phyloP scores from a whole-genome alignment of 2,113 vertebrate genomes.

The Gavialis gangeticus region DNA sequence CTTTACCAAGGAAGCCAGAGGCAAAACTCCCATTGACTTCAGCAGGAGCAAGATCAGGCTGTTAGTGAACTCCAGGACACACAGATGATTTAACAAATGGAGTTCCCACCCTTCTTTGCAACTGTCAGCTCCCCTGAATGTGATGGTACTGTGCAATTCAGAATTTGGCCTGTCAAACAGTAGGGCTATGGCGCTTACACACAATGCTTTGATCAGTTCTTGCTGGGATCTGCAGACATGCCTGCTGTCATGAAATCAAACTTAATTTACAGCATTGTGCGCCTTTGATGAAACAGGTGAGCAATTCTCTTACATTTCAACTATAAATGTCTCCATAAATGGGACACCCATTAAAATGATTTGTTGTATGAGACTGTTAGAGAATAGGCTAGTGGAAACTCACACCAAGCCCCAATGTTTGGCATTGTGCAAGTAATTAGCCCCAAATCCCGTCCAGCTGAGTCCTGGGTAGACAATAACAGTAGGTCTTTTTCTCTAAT shows the following conservation, averaged over 20 bases:
- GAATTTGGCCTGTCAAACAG: neutral
- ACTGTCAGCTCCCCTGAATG: neutral
- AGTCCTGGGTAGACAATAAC: slow-evolving; percentile 37
- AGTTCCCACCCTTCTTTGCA: slow-evolving; percentile 18
- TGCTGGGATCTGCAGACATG: neutral
- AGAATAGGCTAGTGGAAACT: slow-evolving; percentile 55
- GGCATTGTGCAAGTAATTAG: slow-evolving; percentile 68
- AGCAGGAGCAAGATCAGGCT: neutral
- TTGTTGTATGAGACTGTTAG: slow-evolving; percentile 65
- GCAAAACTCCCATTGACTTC: slow-evolving; percentile 19
- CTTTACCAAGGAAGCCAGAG: neutral
- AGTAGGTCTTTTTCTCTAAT: slow-evolving; percentile 62
- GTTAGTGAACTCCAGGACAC: neutral
- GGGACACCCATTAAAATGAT: slow-evolving; percentile 71
- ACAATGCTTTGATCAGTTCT: neutral
- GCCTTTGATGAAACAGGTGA: slow-evolving; percentile 17
- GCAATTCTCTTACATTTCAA: slow-evolving; percentile 43
- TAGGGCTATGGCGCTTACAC: rapidly evolving
- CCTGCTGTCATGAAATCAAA: neutral
- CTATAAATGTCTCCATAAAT: slow-evolving; percentile 59
- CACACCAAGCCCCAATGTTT: slow-evolving; percentile 48
- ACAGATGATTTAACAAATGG: neutral
- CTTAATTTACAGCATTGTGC: slow-evolving; percentile 35
- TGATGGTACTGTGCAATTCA: rapidly evolving
- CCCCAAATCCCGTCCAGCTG: slow-evolving; percentile 54